Conservation (phyloP, 2,888 invertebrate genomes). For the Geophilus truncorum region DNA sequence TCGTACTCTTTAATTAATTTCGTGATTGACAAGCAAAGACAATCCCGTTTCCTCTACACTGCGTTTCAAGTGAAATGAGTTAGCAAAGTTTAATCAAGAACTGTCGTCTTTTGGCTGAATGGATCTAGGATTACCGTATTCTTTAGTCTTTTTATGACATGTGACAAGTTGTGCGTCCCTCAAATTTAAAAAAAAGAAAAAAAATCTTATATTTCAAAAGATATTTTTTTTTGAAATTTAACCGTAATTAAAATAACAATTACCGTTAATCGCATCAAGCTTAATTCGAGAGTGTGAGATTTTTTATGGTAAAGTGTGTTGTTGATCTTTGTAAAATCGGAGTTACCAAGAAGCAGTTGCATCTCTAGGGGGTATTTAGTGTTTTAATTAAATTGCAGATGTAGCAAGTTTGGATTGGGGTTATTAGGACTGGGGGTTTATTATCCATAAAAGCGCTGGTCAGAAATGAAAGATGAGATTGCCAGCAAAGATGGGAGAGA, state of each 20-base stretch:
- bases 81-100: slow-evolving; percentile 5
- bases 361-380: not conserved
- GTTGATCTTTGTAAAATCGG: not conserved
- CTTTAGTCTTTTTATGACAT: not conserved
- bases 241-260: not conserved
- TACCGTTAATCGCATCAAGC: too few relatives aligned
- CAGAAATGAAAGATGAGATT: not conserved
- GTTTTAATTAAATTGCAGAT: slow-evolving; percentile 1
- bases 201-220: not conserved
- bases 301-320: not conserved
- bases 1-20: not conserved
- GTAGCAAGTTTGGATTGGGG: not conserved
- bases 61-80: not conserved
- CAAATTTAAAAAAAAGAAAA: not conserved
- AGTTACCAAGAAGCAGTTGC: not conserved
- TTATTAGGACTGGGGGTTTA: too few relatives aligned
- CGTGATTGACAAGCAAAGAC: slow-evolving; percentile 3
- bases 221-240: too few relatives aligned
- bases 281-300: too few relatives aligned
- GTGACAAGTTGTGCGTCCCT: not conserved
- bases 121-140: not conserved
- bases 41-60: not conserved
- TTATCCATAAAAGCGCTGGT: not conserved
- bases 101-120: not conserved
- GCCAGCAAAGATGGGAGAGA: not conserved